These are phyloP conservation scores for Dendropsophus ebraccatus DNA, from an alignment of 2,113 vertebrate genomes.

Conservation along the genomic window DNA sequence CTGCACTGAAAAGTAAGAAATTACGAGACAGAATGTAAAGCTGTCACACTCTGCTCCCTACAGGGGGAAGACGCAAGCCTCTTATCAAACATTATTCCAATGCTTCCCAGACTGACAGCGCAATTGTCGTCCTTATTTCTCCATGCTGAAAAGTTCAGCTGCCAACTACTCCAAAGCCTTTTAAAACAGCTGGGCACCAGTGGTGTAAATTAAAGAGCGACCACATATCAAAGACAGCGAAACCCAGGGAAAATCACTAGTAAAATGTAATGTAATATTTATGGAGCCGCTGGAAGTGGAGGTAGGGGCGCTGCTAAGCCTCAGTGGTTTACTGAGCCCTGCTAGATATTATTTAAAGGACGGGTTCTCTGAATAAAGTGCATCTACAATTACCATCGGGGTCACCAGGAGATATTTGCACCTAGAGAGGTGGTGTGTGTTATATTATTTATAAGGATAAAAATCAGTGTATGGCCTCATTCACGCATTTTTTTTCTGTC, in stretches of 20 bases:
- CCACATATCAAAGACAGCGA: conserved; percentile 25
- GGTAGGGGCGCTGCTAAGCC: neutral
- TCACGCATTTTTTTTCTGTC: too few relatives aligned
- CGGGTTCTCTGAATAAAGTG: neutral
- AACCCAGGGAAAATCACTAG: neutral
- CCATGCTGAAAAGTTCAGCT: neutral
- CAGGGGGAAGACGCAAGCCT: neutral
- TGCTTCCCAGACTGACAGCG: neutral
- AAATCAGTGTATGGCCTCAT: too few relatives aligned
- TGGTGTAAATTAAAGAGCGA: neutral
- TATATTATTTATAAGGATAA: too few relatives aligned
- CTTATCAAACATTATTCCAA: neutral
- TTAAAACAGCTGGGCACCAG: conserved; percentile 11
- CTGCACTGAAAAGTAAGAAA: too few relatives aligned
- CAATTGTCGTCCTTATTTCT: neutral
- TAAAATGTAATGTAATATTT: conserved; percentile 26
- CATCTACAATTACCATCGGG: neutral
- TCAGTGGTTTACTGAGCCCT: neutral
- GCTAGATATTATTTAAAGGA: neutral
- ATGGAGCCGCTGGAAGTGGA: neutral
- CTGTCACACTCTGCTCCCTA: neutral
- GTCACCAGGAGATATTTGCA: neutral
- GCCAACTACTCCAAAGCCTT: conserved; percentile 20
- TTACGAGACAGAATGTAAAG: neutral
- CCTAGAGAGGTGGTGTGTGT: neutral